phyloP scores from a whole-genome alignment of 2,113 vertebrate species.

The Callionymus lyra region DNA sequence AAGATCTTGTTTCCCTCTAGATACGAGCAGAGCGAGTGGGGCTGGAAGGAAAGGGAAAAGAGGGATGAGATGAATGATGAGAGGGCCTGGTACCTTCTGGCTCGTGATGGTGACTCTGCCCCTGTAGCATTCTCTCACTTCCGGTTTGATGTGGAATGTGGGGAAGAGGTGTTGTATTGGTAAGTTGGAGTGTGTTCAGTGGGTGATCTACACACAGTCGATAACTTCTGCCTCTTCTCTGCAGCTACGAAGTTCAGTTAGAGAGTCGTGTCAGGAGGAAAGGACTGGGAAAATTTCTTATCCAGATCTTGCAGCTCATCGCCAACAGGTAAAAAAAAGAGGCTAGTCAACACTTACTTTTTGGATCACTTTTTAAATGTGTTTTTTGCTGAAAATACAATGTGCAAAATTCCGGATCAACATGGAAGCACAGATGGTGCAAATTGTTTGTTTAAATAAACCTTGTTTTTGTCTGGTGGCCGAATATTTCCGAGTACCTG shows the following conservation, averaged over 20 bases:
- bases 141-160: constrained; percentile 85
- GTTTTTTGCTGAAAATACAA: too few species aligned
- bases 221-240: neutral
- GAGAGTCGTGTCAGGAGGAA: constrained; percentile 81
- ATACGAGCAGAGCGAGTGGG: constrained; percentile 90
- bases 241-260: constrained; percentile 88
- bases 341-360: too few species aligned
- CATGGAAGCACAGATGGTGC: too few species aligned
- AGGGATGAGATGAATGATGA: constrained; percentile 86
- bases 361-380: too few species aligned
- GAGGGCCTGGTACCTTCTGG: constrained; percentile 85
- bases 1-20: constrained; percentile 38
- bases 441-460: too few species aligned
- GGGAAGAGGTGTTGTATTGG: constrained; percentile 91
- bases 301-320: constrained; percentile 90
- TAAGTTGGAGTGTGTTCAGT: constrained; percentile 29
- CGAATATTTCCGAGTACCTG: neutral
- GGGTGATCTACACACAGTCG: neutral
- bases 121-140: constrained; percentile 89
- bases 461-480: too few species aligned
- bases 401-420: too few species aligned
- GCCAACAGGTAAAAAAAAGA: constrained; percentile 76
- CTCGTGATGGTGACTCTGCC: constrained; percentile 66
- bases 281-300: constrained; percentile 89
- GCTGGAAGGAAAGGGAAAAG: constrained; percentile 90